Evolutionary conservation across 2,797 vertebrate genomes (phyloP).

Genomic region (Crotalus adamanteus): DNA sequence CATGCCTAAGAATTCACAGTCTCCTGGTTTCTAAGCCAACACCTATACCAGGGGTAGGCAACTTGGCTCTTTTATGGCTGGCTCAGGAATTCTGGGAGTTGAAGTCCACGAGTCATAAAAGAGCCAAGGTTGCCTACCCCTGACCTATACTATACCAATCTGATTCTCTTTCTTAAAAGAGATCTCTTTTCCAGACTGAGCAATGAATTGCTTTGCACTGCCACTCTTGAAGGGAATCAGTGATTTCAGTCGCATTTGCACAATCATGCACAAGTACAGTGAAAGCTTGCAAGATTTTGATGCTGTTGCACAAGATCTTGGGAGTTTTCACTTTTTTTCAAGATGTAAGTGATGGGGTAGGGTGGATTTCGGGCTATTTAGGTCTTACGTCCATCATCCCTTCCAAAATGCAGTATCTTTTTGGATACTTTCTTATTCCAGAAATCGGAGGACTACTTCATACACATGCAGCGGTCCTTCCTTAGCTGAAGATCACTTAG

Average conservation of each 20-base stretch:
- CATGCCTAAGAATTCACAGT: neutral
- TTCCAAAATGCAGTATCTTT: neutral
- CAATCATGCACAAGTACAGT: neutral
- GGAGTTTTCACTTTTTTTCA: neutral
- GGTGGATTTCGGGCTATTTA: neutral
- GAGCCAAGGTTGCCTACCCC: no score
- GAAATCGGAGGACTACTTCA: neutral
- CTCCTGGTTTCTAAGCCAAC: neutral
- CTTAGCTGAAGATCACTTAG: neutral
- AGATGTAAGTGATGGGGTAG: neutral
- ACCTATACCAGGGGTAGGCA: neutral
- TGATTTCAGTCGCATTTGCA: neutral
- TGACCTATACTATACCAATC: neutral
- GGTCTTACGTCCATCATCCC: neutral
- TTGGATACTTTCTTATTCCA: neutral
- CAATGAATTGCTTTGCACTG: neutral
- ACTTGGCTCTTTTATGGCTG: no score
- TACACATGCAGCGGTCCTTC: neutral
- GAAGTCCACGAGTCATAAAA: no score
- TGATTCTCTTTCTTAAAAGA: neutral
- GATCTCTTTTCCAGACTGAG: neutral
- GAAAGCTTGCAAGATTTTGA: neutral
- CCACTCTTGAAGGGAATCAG: neutral
- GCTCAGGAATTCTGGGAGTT: no score
- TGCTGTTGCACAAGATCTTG: neutral